A percentile compares a stretch with the other conserved stretches of the same genome.
Conservation (phyloP, 2,888 invertebrate species). For the Chymomyza procnemis region DNA sequence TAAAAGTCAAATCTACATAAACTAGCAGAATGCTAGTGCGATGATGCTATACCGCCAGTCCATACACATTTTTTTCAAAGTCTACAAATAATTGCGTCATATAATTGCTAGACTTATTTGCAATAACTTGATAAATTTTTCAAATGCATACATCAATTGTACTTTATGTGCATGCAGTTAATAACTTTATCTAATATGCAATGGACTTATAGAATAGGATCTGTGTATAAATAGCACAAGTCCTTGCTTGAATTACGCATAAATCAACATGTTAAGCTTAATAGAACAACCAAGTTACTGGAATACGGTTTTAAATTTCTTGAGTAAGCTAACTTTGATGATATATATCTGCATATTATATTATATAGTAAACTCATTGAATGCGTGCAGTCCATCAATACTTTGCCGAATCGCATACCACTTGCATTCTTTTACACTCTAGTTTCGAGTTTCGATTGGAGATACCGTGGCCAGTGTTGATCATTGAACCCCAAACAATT, state of each 20-base stretch:
- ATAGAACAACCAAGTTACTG: conserved; percentile 32
- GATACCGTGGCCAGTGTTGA: conserved; percentile 26
- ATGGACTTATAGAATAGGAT: neutral
- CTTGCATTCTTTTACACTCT: conserved; percentile 53
- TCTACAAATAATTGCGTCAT: conserved; percentile 24
- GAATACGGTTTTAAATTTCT: conserved; percentile 50
- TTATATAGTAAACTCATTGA: neutral
- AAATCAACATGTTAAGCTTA: neutral
- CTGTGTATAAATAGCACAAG: neutral
- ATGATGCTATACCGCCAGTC: no score
- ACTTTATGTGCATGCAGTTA: conserved; percentile 40
- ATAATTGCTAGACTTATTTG: conserved; percentile 23
- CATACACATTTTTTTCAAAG: conserved; percentile 21
- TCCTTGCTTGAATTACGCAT: neutral
- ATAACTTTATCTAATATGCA: conserved; percentile 18
- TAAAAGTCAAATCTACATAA: no score
- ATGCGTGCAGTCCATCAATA: conserved; percentile 41
- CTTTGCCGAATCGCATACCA: conserved; percentile 42
- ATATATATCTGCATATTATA: neutral
- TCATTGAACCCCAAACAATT: conserved; percentile 27
- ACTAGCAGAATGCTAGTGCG: no score
- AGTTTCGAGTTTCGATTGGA: conserved; percentile 44
- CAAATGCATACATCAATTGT: conserved; percentile 16
- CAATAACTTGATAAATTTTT: conserved; percentile 55
- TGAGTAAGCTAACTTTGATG: conserved; percentile 39